A percentile compares a stretch with the other conserved stretches of the same genome.
Evolutionary conservation across 1,140 invertebrate species (phyloP).

Genomic region (Saccostrea glomerata): DNA sequence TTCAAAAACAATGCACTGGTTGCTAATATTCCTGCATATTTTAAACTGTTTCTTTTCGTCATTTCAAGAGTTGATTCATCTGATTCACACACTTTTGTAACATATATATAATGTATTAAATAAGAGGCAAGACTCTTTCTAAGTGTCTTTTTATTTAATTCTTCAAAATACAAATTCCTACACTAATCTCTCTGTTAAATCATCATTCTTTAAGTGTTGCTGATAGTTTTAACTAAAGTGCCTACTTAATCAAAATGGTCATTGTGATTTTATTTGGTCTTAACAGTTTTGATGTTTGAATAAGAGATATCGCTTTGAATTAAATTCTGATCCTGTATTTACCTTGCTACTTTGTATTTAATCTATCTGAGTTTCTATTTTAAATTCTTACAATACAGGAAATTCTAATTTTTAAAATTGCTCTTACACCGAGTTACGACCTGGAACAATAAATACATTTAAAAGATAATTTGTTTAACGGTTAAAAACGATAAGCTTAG

Average conservation of each 20-base stretch:
- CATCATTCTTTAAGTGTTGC: neutral
- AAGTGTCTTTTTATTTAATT: too few relatives aligned
- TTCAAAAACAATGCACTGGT: too few relatives aligned
- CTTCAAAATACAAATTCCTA: neutral
- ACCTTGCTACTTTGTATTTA: slow-evolving; percentile 3
- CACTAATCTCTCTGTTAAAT: neutral
- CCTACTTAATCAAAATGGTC: slow-evolving; percentile 1
- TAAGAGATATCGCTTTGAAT: slow-evolving; percentile 31
- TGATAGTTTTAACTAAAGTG: slow-evolving; percentile 4
- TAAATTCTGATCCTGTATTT: slow-evolving; percentile 26
- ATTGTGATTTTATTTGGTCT: slow-evolving; percentile 30
- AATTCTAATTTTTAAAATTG: slow-evolving; percentile 14
- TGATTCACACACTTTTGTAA: too few relatives aligned
- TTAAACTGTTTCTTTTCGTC: too few relatives aligned
- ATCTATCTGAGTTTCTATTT: slow-evolving; percentile 24
- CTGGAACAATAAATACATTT: slow-evolving; percentile 31
- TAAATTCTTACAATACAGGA: neutral
- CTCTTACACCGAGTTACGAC: slow-evolving; percentile 35
- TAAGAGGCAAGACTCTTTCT: too few relatives aligned
- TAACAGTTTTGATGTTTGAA: slow-evolving; percentile 26
- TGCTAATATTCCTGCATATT: too few relatives aligned
- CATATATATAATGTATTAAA: too few relatives aligned
- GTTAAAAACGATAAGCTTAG: slow-evolving; percentile 26
- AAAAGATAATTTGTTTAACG: slow-evolving; percentile 33
- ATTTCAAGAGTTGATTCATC: too few relatives aligned